Evolutionary conservation across 2,888 invertebrate genomes (phyloP).

Genomic region (Helobdella robusta): DNA sequence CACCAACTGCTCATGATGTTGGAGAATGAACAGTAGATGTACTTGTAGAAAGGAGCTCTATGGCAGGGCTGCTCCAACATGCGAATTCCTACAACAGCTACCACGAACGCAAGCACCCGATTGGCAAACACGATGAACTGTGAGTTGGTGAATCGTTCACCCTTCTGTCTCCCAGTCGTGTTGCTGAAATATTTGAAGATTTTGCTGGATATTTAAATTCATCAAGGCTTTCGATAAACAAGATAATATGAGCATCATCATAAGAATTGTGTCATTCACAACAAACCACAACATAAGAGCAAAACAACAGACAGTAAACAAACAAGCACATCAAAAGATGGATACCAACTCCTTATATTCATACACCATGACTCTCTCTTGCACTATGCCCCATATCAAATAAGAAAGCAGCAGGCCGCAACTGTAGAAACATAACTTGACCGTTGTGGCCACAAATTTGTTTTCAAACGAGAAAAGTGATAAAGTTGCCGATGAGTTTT

Average conservation of each 20-base stretch:
- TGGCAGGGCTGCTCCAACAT: constrained; percentile 50
- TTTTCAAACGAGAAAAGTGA: neutral
- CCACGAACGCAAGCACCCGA: constrained; percentile 65
- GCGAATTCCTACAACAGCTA: constrained; percentile 31
- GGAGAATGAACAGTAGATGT: constrained; percentile 86
- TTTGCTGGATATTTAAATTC: too few species aligned
- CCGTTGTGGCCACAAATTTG: constrained; percentile 4
- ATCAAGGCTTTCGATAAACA: too few species aligned
- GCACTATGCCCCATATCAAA: constrained; percentile 87
- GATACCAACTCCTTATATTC: too few species aligned
- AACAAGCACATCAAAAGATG: too few species aligned
- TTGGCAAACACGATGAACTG: constrained; percentile 94
- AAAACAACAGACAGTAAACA: too few species aligned
- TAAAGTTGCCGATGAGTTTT: too few species aligned
- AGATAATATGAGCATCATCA: too few species aligned
- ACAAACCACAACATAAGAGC: too few species aligned
- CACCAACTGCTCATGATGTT: constrained; percentile 98
- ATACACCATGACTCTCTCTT: constrained; percentile 92
- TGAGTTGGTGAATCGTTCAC: constrained; percentile 68
- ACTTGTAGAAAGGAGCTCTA: constrained; percentile 81
- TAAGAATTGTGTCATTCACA: too few species aligned
- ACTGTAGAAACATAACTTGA: constrained; percentile 66
- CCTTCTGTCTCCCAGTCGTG: constrained; percentile 26
- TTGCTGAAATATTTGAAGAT: too few species aligned
- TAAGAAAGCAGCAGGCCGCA: constrained; percentile 79